phyloP scores from a whole-genome alignment of 2,797 vertebrate genomes.

The Tangara arthus region DNA sequence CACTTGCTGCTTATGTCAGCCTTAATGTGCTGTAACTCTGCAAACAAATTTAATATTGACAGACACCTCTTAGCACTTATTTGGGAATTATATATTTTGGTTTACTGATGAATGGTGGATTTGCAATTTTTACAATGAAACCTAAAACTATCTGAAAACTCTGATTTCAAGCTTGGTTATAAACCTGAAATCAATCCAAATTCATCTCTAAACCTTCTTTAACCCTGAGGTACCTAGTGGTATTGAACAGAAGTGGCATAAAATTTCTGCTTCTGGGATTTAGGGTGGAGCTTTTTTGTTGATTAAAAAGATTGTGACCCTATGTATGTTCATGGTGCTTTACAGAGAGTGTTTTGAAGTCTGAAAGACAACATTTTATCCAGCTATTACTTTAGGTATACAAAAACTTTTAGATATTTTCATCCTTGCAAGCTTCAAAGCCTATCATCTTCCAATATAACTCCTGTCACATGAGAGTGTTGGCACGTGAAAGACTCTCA shows the following conservation, averaged over 20 bases:
- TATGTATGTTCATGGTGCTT: background rate
- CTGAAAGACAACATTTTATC: background rate
- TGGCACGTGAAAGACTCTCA: background rate
- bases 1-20: background rate
- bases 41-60: slow-evolving; percentile 1
- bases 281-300: background rate
- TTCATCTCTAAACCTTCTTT: background rate
- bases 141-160: background rate
- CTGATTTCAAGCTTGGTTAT: background rate
- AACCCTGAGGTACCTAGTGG: background rate
- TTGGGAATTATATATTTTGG: slow-evolving; percentile 3
- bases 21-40: background rate
- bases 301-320: background rate
- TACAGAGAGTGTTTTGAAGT: background rate
- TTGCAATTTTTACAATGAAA: slow-evolving; percentile 1
- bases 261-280: background rate
- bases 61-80: background rate
- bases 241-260: background rate
- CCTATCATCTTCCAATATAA: slow-evolving; percentile 6
- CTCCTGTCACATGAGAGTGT: background rate
- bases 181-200: background rate
- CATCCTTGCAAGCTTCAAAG: background rate
- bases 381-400: background rate
- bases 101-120: background rate
- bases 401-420: background rate